Base-by-base conservation (phyloP, 2,888 invertebrate species). In the Carcina quercana region DNA sequence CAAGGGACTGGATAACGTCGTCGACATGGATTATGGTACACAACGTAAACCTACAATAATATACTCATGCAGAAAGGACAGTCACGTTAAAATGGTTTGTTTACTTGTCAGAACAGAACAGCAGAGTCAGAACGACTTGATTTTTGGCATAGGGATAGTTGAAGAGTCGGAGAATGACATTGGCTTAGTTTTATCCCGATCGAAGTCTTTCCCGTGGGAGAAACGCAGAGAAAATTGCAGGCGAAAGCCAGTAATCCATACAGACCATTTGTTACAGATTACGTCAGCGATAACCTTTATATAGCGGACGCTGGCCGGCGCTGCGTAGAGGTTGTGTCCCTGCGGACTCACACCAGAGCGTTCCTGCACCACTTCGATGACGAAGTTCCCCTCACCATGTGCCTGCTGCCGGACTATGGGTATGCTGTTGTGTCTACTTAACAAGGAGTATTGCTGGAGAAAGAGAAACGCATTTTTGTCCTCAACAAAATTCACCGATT, bases 201-300 rank as follows among this genome's bases (percentile, higher is more conserved):
- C n/a, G n/a, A n/a, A n/a, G n/a, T n/a, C n/a, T n/a, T n/a, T n/a
- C n/a, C n/a, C n/a, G n/a, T n/a, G n/a, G n/a, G n/a, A n/a, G n/a
- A n/a, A n/a, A n/a, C n/a, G n/a, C n/a, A n/a, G 17, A 5, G 17
- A 17, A 17, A 17, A 17, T 17, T 7, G 22, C 22, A 3, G 22
- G 2, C 11, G 10, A 22, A 22, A 22, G 22, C 22, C 10, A 2
- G 24, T 24, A 24, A 11, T 12, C 3, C 5, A 24, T 19, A 2
- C 7, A 19, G n/a, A 30, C 27, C n/a, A 8, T 10, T 29, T 14
- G 15, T 54, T 50, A 1, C 52, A 90, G 94, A 95, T 74, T 84
- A 88, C 45, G 74, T 88, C 5, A 88, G 91, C 0, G 89, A 92
- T 38, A 90, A 89, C 43, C 65, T 95, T 0, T 95, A 94, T 62